These are phyloP conservation scores for Lacanobia oleracea DNA, from an alignment of 2,888 invertebrate species.

Conservation along the genomic window DNA sequence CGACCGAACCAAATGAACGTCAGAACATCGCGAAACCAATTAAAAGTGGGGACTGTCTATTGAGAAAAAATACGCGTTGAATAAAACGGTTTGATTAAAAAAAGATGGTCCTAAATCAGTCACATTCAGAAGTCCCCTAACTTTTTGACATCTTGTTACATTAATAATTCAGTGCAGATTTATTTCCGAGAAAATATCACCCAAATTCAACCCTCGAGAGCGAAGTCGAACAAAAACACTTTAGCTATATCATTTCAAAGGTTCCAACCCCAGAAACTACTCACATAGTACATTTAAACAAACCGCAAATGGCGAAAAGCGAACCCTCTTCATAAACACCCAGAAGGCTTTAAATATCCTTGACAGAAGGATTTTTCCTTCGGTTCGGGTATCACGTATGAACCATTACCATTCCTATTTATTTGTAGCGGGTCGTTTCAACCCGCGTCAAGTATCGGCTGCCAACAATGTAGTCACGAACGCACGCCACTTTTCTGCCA, in stretches of 20 bases:
- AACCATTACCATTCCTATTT: constrained; percentile 76
- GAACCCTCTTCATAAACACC: constrained; percentile 62
- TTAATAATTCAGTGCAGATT: constrained; percentile 31
- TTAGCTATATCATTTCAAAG: constrained; percentile 32
- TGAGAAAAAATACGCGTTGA: constrained; percentile 11
- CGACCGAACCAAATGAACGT: constrained; percentile 24
- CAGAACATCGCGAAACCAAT: no score
- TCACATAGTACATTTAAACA: constrained; percentile 41
- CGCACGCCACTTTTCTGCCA: constrained; percentile 70
- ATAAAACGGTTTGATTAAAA: constrained; percentile 31
- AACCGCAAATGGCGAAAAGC: constrained; percentile 48
- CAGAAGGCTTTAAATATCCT: constrained; percentile 64
- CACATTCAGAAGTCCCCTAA: not conserved
- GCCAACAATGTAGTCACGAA: constrained; percentile 79
- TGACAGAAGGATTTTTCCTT: constrained; percentile 56
- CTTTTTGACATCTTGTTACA: constrained; percentile 23
- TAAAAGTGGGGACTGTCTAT: constrained; percentile 27
- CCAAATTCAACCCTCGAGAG: not conserved
- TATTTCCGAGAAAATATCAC: constrained; percentile 20
- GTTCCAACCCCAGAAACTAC: constrained; percentile 38
- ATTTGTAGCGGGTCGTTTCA: constrained; percentile 70
- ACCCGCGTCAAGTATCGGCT: constrained; percentile 70
- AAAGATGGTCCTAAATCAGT: constrained; percentile 6
- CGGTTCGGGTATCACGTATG: constrained; percentile 71
- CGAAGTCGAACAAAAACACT: constrained; percentile 29